Evolutionary conservation across 2,113 vertebrate genomes (phyloP), one percentile per base, ranked within the genome.

Genomic region (Odocoileus virginianus): DNA sequence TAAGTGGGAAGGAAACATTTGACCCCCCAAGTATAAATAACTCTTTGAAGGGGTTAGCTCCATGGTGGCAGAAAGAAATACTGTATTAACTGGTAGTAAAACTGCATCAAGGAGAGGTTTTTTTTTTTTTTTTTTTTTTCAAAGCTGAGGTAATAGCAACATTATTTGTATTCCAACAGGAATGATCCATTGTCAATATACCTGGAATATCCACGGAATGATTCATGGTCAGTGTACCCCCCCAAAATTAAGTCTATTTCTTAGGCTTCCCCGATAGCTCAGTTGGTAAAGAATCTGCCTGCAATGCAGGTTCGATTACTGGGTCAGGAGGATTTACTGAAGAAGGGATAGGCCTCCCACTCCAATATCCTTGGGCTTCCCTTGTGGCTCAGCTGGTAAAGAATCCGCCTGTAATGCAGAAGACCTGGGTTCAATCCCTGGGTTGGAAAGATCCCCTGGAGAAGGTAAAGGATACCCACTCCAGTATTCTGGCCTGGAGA

Each of bases 351-450:
- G 64, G 64, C 64, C n/a, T n/a, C 64, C 64, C 33, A 67, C 16
- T n/a, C 64, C 8, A n/a, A 10, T 67, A 67, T n/a, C n/a, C 64
- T 67, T n/a, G 33, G 33, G 16, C 16, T 67, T 67, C 64, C 2
- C 64, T 67, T 19, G 33, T 67, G 8, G 64, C 33, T 67, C 64
- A 19, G 33, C 33, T 67, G 8, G 33, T 19, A n/a, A 67, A n/a
- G 7, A n/a, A 67, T 67, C 64, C 0, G 0, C 33, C 64, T n/a
- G 3, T n/a, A 19, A 67, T 67, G 16, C 9, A 8, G 33, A 33
- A n/a, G 64, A 36, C 64, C 33, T 67, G 33, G 33, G 4, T 67
- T 67, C 16, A 67, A 10, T n/a, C 16, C 64, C 64, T 36, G 16
- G 64, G 8, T 67, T n/a, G 33, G 64, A n/a, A 67, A 67, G 64